Percentiles rank a stretch among this genome's conserved stretches.
Conservation (phyloP, 2,797 vertebrate genomes). For the Rhabdomys pumilio region DNA sequence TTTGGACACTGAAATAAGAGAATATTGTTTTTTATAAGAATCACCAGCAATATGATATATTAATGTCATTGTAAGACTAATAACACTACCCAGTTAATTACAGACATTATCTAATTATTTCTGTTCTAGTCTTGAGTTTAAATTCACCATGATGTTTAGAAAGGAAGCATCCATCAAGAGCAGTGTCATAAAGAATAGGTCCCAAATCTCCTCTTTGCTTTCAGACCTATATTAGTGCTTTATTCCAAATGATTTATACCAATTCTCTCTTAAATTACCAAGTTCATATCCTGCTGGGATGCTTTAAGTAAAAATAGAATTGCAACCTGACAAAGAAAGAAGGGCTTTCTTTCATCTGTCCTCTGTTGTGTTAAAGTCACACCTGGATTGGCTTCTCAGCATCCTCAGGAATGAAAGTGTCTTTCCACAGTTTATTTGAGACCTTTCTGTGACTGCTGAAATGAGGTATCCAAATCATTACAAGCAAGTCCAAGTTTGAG, state of each 20-base stretch:
- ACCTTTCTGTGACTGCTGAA: not conserved
- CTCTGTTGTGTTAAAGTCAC: slow-evolving; percentile 68
- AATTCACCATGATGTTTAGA: slow-evolving; percentile 41
- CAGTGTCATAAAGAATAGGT: not conserved
- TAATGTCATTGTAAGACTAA: not conserved
- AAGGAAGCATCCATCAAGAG: slow-evolving; percentile 22
- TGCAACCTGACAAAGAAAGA: slow-evolving; percentile 3
- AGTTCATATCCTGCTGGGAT: not conserved
- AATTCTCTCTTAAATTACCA: slow-evolving; percentile 35
- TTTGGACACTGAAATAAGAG: not conserved
- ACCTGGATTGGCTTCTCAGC: not conserved
- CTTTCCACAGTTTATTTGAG: not conserved
- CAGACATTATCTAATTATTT: not conserved
- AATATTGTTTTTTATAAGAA: slow-evolving; percentile 50
- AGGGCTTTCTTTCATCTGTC: slow-evolving; percentile 3
- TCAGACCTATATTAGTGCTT: slow-evolving; percentile 1
- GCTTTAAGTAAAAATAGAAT: slow-evolving; percentile 4
- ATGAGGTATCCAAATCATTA: not conserved
- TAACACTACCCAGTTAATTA: not conserved
- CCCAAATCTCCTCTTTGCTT: not conserved
- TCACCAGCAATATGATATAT: not conserved
- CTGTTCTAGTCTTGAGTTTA: not conserved
- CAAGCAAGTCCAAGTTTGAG: slow-evolving; percentile 71
- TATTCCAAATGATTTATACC: not conserved
- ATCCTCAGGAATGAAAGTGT: slow-evolving; percentile 11